Base-by-base conservation (phyloP, 1,140 invertebrate species). In the Heliconius melpomene region DNA sequence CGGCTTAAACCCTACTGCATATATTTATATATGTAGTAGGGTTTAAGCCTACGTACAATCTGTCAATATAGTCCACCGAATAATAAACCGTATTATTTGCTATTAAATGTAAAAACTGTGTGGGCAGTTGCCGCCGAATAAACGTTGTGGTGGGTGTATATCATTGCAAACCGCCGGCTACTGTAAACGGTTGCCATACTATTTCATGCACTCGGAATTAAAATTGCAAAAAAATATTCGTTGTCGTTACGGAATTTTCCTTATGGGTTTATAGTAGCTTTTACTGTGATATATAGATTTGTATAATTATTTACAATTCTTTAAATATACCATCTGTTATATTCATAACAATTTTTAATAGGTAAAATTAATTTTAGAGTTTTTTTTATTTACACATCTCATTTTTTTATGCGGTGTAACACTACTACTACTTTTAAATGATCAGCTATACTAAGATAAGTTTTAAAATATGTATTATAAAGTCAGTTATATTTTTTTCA, bases 1-100 rank as follows among this genome's bases (percentile, higher is more conserved):
- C 84, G 78, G 83, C 82, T 87, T 82, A 84, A 90, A 88, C 82
- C 18, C 71, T 82, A 82, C 84, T 84, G 76, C 81, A 82, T 84
- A 82, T 75, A 79, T n/a, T 20, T 72, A 7, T 78, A 77, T 75
- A 36, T 36, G 32, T 36, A 36, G 32, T 36, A 36, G 32, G 32
- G 46, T 66, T 50, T 74, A 85, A 77, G 76, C 79, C 77, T 74
- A 80, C 77, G 80, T 79, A 52, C 79, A 83, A 84, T 85, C 71
- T 83, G 82, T 85, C 82, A 86, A 85, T 81, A 79, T 74, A 29
- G 52, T 79, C 46, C 75, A 77, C 32, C 32, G 76, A 52, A 81
- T 76, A 84, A 82, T 81, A 78, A 83, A 80, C 79, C 72, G 57
- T 85, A 80, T 81, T 84, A 75, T 83, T 57, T 79, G 70, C 29